Conservation (phyloP, 2,888 invertebrate genomes). For the Eupithecia exiguata region DNA sequence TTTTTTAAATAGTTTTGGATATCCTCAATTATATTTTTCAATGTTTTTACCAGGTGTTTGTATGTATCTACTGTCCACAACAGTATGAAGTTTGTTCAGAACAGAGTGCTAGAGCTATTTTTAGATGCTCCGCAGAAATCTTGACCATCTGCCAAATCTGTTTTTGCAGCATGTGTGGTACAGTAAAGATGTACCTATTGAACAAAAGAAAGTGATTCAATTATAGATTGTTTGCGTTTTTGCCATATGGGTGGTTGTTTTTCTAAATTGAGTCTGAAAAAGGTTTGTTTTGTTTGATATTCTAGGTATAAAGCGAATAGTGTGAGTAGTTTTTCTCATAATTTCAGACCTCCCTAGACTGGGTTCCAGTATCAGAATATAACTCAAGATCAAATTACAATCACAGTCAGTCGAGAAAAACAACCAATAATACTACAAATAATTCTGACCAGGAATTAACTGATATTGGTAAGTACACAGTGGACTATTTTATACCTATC, state of each 20-base stretch:
- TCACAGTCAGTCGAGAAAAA: constrained; percentile 78
- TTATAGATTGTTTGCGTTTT: constrained; percentile 20
- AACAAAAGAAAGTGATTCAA: constrained; percentile 1
- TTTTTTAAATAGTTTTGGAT: not conserved
- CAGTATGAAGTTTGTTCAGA: constrained; percentile 65
- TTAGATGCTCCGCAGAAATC: constrained; percentile 66
- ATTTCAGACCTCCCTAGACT: constrained; percentile 81
- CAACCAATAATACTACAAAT: constrained; percentile 73
- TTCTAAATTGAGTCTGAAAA: constrained; percentile 75
- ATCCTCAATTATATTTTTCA: not conserved
- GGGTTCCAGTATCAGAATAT: constrained; percentile 82
- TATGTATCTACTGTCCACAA: not conserved
- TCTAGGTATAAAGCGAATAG: constrained; percentile 16
- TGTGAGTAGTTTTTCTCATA: constrained; percentile 23
- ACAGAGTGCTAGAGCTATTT: constrained; percentile 64
- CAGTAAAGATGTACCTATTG: constrained; percentile 9
- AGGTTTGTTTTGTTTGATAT: constrained; percentile 61
- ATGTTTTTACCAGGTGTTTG: not conserved
- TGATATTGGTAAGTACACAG: constrained; percentile 72
- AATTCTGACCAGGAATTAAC: constrained; percentile 78
- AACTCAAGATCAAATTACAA: constrained; percentile 77
- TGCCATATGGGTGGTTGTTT: constrained; percentile 79
- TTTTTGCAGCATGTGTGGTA: constrained; percentile 37
- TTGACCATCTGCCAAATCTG: constrained; percentile 73
- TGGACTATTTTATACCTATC: no score